Evolutionary conservation across 2,113 vertebrate genomes (phyloP).

Genomic region (Suncus etruscus): DNA sequence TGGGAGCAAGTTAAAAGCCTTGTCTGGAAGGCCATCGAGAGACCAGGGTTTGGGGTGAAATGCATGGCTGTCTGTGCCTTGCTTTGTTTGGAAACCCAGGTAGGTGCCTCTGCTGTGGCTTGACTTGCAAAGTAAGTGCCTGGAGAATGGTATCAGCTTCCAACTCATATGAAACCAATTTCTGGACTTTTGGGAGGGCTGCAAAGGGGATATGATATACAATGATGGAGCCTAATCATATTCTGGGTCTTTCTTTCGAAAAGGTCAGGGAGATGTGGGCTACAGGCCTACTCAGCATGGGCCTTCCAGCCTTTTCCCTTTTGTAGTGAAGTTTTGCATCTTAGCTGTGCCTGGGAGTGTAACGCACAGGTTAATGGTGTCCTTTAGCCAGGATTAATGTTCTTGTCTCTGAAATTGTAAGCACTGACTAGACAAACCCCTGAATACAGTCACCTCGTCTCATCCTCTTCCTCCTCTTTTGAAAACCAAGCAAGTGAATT

Average conservation of each 20-base stretch:
- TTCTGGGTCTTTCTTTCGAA: constrained; percentile 44
- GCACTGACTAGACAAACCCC: background rate
- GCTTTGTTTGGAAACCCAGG: background rate
- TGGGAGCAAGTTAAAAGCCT: constrained; percentile 67
- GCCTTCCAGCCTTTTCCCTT: constrained; percentile 58
- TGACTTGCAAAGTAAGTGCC: background rate
- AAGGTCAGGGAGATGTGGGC: constrained; percentile 70
- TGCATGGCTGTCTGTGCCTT: background rate
- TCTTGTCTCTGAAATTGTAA: constrained; percentile 53
- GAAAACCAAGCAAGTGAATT: constrained; percentile 57
- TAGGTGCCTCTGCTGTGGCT: constrained; percentile 48
- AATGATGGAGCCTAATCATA: constrained; percentile 29
- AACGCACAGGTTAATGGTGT: constrained; percentile 31
- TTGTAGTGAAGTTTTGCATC: constrained; percentile 64
- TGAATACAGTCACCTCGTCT: too few species aligned
- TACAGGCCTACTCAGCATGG: constrained; percentile 59
- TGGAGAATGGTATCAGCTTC: constrained; percentile 52
- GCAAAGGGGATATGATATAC: constrained; percentile 67
- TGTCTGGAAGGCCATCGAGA: constrained; percentile 46
- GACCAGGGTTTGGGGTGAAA: background rate
- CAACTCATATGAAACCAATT: constrained; percentile 80
- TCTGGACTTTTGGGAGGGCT: constrained; percentile 74
- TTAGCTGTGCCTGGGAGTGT: constrained; percentile 54
- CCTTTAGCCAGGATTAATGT: constrained; percentile 46
- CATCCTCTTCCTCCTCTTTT: constrained; percentile 19